Base-by-base conservation (phyloP, 1,140 invertebrate species). In the Araneus ventricosus region DNA sequence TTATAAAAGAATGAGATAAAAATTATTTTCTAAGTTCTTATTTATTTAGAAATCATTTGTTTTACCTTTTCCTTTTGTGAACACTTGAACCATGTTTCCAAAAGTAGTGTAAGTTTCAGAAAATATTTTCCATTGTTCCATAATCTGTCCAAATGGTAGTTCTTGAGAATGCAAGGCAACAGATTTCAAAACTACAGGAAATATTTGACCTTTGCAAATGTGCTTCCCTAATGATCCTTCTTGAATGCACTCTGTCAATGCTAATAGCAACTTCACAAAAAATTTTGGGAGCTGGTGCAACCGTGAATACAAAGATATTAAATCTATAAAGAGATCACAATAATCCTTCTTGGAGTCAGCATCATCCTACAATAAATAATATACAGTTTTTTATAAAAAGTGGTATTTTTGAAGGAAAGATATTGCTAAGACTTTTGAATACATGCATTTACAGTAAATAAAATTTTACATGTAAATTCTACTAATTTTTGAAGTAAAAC, bases 81-180 rank as follows among this genome's bases (percentile, higher is more conserved):
- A 86, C 7, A 85, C 24, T 45, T 86, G 67, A 86, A 10, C 52
- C 61, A 86, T 70, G 34, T 70, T 86, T 75, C 1, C 61, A 70
- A 92, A 85, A 30, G 90, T 70, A 8, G 82, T 34, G 24, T 70
- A 86, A n/a, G 41, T 86, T 86, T 93, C 93, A 70, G 34, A 41
- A 79, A 93, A 84, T 27, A 90, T 67, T 67, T 89, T 88, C 79
- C 93, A 89, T 37, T 85, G 85, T 57, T 84, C 70, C 84, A 85
- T 52, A n/a, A 37, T 82, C 45, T 93, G 93, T 63, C 87, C 87
- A 70, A 90, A 90, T 93, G 80, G 45, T 80, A 97, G 97, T 89
- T 99, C 99, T 95, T 86, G 80, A n/a, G 67, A 57, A 70, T 34
- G 30, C 4, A 45, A 22, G 27, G 90, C 82, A 67, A 86, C 4